Evolutionary conservation across 2,113 vertebrate genomes (phyloP).

Genomic region (Scortum barcoo): DNA sequence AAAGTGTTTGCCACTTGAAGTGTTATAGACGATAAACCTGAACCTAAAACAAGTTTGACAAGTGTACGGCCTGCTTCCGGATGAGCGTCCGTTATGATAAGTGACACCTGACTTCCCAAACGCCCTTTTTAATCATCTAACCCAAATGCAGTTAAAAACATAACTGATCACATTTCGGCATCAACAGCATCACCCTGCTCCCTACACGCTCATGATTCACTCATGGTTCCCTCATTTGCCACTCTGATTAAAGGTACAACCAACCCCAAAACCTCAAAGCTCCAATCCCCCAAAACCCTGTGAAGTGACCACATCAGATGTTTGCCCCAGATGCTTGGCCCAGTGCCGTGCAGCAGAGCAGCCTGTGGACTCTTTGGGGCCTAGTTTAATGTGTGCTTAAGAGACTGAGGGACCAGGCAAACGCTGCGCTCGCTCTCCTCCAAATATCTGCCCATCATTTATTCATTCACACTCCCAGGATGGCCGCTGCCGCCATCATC

Average conservation of each 20-base stretch:
- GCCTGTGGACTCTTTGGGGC: slow-evolving; percentile 59
- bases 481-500: slow-evolving; percentile 65
- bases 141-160: slow-evolving; percentile 39
- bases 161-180: slow-evolving; percentile 10
- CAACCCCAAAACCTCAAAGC: slow-evolving; percentile 48
- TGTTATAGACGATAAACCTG: neutral
- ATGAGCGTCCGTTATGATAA: slow-evolving; percentile 7
- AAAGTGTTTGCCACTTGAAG: neutral
- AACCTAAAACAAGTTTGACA: slow-evolving; percentile 15
- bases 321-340: slow-evolving; percentile 70
- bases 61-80: neutral
- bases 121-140: slow-evolving; percentile 8
- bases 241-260: slow-evolving; percentile 63
- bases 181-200: slow-evolving; percentile 30
- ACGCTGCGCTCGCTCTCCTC: slow-evolving; percentile 57
- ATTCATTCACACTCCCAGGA: slow-evolving; percentile 77
- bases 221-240: slow-evolving; percentile 38
- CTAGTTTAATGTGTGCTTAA: slow-evolving; percentile 74
- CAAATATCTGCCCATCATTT: slow-evolving; percentile 81
- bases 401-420: slow-evolving; percentile 64
- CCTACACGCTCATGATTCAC: slow-evolving; percentile 7
- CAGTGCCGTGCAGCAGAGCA: slow-evolving; percentile 48
- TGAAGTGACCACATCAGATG: slow-evolving; percentile 73
- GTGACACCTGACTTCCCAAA: slow-evolving; percentile 3
- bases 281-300: slow-evolving; percentile 52